Evolutionary conservation across 2,797 vertebrate genomes (phyloP).

Genomic region (Nasua narica): DNA sequence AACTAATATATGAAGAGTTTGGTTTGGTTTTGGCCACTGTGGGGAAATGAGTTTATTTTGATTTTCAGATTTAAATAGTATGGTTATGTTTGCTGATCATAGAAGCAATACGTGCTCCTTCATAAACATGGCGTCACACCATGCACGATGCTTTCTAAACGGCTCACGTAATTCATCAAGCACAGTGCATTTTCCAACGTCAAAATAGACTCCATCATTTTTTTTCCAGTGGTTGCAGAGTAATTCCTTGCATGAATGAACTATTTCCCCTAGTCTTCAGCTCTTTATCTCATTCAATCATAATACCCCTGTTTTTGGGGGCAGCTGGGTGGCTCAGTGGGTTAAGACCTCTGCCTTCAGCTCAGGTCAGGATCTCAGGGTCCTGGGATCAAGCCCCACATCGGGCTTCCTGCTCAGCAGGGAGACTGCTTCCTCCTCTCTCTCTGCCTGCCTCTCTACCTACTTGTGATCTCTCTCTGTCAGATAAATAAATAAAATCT

Average conservation of each 20-base stretch:
- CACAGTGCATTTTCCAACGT: not conserved
- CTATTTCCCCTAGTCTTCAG: not conserved
- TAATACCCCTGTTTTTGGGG: not conserved
- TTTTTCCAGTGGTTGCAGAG: not conserved
- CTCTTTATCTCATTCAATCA: conserved; percentile 4
- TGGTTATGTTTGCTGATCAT: not conserved
- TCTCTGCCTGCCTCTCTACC: too few species aligned
- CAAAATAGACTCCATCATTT: not conserved
- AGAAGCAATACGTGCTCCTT: not conserved
- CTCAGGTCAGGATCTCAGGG: too few species aligned
- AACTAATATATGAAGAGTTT: not conserved
- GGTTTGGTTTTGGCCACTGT: not conserved
- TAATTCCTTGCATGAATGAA: not conserved
- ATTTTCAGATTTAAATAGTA: not conserved
- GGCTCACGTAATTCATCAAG: fast-evolving
- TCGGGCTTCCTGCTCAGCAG: too few species aligned
- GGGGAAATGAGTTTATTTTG: not conserved
- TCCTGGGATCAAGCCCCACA: too few species aligned
- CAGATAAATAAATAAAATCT: too few species aligned
- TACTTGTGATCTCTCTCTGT: too few species aligned
- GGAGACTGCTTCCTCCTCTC: too few species aligned
- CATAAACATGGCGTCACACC: not conserved
- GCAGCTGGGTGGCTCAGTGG: too few species aligned
- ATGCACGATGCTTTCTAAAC: not conserved
- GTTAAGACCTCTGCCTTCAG: too few species aligned